Conservation (phyloP, 2,113 vertebrate species). For the Perca flavescens region DNA sequence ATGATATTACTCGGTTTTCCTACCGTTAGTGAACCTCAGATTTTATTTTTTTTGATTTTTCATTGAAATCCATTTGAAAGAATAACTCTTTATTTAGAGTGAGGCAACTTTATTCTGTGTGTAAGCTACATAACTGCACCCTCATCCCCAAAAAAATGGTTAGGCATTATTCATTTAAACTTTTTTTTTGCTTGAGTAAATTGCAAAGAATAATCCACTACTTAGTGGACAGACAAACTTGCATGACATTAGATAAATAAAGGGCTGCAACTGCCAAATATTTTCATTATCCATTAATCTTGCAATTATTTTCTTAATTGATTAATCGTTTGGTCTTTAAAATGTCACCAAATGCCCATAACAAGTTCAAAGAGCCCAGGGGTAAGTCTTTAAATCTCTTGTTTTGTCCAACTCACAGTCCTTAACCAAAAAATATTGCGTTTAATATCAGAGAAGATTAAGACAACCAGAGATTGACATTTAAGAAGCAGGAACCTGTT, state of each 20-base stretch:
- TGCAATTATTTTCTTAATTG: not conserved
- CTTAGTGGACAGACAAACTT: not conserved
- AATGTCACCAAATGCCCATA: not conserved
- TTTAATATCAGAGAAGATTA: not conserved
- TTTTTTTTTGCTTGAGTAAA: not conserved
- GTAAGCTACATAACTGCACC: not conserved
- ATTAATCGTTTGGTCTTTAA: not conserved
- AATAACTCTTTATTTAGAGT: not conserved
- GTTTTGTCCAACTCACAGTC: not conserved
- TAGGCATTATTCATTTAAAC: not conserved
- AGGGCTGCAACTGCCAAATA: too few species aligned
- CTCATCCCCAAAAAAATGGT: not conserved
- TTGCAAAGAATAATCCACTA: not conserved
- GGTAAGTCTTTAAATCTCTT: not conserved
- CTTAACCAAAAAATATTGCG: not conserved
- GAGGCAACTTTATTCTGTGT: not conserved
- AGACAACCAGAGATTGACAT: not conserved
- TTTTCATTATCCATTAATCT: not conserved
- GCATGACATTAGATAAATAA: not conserved
- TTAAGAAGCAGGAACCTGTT: not conserved
- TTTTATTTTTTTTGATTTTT: not conserved
- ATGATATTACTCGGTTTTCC: conserved; percentile 10
- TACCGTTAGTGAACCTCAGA: not conserved
- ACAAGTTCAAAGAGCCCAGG: not conserved
- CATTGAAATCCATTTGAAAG: not conserved